A percentile compares a stretch with the other conserved stretches of the same genome.
These are phyloP conservation scores for Rana temporaria DNA, from an alignment of 2,113 vertebrate genomes.

Conservation along the genomic window DNA sequence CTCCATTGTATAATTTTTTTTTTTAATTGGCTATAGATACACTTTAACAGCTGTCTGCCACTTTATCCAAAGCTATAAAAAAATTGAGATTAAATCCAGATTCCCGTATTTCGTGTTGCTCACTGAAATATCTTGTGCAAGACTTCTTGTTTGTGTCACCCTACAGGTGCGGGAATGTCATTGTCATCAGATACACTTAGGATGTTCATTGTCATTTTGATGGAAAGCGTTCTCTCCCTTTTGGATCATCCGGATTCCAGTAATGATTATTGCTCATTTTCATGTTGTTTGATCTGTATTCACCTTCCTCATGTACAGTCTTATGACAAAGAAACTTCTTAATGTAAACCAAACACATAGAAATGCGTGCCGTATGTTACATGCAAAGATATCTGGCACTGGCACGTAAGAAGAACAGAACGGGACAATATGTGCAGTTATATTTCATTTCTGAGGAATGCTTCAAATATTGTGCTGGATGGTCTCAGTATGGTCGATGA, in stretches of 20 bases:
- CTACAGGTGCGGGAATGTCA: background rate
- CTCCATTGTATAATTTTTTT: no score
- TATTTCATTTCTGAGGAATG: background rate
- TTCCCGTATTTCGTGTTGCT: no score
- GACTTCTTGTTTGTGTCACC: background rate
- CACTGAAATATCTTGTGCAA: background rate
- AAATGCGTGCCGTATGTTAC: background rate
- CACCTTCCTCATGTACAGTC: background rate
- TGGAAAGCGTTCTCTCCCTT: background rate
- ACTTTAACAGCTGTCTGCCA: no score
- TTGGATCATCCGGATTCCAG: background rate
- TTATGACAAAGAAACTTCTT: background rate
- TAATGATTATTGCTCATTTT: background rate
- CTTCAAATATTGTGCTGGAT: background rate
- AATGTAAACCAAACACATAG: background rate
- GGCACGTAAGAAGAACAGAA: background rate
- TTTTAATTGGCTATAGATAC: no score
- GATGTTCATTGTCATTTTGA: background rate
- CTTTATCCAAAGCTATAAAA: no score
- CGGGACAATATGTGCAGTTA: background rate
- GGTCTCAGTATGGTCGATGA: background rate
- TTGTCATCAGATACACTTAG: background rate
- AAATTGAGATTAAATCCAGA: no score
- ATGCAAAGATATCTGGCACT: background rate
- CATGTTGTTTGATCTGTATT: background rate